Evolutionary conservation across 2,888 invertebrate species (phyloP).

Genomic region (Cephus nigrinus): DNA sequence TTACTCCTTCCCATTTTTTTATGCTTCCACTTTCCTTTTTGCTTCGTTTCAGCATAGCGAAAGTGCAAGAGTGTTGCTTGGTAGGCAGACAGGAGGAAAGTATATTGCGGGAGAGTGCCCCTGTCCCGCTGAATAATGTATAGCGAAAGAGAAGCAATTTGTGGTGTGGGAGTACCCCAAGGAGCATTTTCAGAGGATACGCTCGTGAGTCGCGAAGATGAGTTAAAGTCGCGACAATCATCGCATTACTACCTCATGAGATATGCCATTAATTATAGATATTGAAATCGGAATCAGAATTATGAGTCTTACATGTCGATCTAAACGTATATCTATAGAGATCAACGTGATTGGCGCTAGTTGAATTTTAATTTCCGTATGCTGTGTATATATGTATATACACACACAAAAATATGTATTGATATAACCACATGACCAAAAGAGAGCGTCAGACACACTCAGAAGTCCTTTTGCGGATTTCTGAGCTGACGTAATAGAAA

Average conservation of each 20-base stretch:
- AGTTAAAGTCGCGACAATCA: not conserved
- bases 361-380: conserved; percentile 31
- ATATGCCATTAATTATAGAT: conserved; percentile 34
- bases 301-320: not conserved
- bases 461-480: not conserved
- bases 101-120: not conserved
- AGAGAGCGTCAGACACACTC: not conserved
- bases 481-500: not conserved
- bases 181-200: not conserved
- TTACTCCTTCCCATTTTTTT: not conserved
- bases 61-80: not conserved
- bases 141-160: not conserved
- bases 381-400: too few relatives aligned
- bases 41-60: not conserved
- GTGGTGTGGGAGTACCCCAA: not conserved
- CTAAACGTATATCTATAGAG: not conserved
- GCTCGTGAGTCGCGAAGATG: not conserved
- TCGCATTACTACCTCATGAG: not conserved
- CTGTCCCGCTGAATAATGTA: not conserved
- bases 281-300: conserved; percentile 35
- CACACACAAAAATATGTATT: too few relatives aligned
- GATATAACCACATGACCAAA: not conserved
- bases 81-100: not conserved
- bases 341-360: not conserved
- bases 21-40: not conserved